Base-by-base conservation (phyloP, 2,797 vertebrate genomes). In the Pangasius krempfi region DNA sequence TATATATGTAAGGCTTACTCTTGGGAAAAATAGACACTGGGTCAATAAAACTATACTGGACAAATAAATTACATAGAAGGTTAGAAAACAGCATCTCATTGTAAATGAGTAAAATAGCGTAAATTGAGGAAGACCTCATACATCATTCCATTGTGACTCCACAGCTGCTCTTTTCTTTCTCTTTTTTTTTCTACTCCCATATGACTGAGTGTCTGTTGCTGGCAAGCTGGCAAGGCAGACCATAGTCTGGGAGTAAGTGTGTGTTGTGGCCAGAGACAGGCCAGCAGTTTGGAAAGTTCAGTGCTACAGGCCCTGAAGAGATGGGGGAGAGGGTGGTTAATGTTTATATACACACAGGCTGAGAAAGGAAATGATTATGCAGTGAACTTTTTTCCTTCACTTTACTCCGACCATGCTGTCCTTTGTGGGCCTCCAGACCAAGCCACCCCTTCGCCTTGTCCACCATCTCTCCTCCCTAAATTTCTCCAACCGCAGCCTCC, bases 281-380 rank as follows among this genome's bases (percentile, higher is more conserved):
- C 70, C 88, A 66, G 79, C 58, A 76, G 47, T 78, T 86, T 87
- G 79, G 70, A 84, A 84, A 89, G 54, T 33, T 30, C 60, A 52
- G 56, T 76, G 58, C 88, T 73, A 68, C 33, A 78, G 78, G 44
- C 37, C 54, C 44, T 64, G 54, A 50, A 54, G 79, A 52, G 44
- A 86, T 58, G 80, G 70, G 85, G 56, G 44, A 66, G 68, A 33
- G 88, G 87, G 88, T 84, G 90, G 83, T 91, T 91, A 91, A 91
- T 93, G 90, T 94, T 91, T 93, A 90, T 87, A 80, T 78, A 64
- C 87, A 62, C 89, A 89, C 54, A n/a, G 82, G 64, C 86, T 89
- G 89, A 87, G 89, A 92, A 91, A 90, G 90, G 90, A 93, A 92
- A 90, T 89, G 79, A 82, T 93, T 92, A 90, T 90, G 89, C 91